Evolutionary conservation across 2,888 invertebrate genomes (phyloP).

Genomic region (Euzetes globulus): DNA sequence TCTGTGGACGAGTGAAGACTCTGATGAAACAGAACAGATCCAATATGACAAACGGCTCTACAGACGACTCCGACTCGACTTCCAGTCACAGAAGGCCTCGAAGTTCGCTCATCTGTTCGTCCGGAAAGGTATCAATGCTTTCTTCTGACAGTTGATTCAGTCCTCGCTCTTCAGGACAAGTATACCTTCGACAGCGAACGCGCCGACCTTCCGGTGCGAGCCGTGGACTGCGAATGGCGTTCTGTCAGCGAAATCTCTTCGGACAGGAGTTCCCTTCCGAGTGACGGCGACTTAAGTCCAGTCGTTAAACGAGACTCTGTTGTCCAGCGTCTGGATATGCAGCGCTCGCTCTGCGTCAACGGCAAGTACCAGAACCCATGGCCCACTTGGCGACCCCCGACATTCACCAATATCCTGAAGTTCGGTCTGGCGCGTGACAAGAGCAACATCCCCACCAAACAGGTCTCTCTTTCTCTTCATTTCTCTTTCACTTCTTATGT

Average conservation of each 20-base stretch:
- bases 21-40: too few species aligned
- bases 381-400: conserved; percentile 43
- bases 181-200: conserved; percentile 41
- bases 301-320: conserved; percentile 41
- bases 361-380: conserved; percentile 46
- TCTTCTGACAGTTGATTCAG: background rate
- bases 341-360: conserved; percentile 43
- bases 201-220: conserved; percentile 34
- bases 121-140: conserved; percentile 25
- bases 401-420: conserved; percentile 40
- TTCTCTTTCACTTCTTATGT: too few species aligned
- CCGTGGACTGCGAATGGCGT: conserved; percentile 26
- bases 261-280: background rate
- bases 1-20: too few species aligned
- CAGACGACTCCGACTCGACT: background rate
- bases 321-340: conserved; percentile 37
- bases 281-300: conserved; percentile 24
- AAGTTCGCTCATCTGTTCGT: conserved; percentile 35
- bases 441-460: conserved; percentile 41
- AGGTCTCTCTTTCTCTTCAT: too few species aligned
- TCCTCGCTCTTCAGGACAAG: conserved; percentile 36
- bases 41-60: background rate
- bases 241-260: background rate
- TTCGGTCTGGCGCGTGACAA: conserved; percentile 41
- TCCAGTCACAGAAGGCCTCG: conserved; percentile 12